Percentiles rank a stretch among this genome's conserved stretches.
Conservation (phyloP, 2,888 invertebrate genomes). For the Pachymerium ferrugineum region DNA sequence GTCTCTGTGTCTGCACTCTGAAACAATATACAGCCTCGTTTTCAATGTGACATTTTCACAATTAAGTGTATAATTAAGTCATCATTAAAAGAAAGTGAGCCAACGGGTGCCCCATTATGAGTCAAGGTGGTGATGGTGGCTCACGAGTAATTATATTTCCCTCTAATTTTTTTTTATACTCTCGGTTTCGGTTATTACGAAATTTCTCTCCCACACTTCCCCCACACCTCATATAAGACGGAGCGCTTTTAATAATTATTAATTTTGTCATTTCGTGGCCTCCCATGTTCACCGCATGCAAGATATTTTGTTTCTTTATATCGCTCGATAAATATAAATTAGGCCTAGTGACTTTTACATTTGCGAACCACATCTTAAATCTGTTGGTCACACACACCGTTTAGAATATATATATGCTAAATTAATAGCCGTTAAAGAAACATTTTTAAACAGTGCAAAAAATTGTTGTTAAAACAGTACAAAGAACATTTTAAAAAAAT, state of each 20-base stretch:
- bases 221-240: background rate
- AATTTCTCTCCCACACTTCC: background rate
- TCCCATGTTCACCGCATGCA: conserved; percentile 11
- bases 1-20: conserved; percentile 2
- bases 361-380: conserved; percentile 9
- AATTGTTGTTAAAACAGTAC: too few species aligned
- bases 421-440: too few species aligned
- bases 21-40: conserved; percentile 22
- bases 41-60: conserved; percentile 11
- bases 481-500: too few species aligned
- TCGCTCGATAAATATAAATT: conserved; percentile 9
- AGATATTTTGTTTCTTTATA: conserved; percentile 27
- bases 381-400: too few species aligned
- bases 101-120: conserved; percentile 24
- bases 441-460: too few species aligned
- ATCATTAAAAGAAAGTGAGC: conserved; percentile 27
- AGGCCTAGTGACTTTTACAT: background rate
- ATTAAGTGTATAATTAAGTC: conserved; percentile 27
- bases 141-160: conserved; percentile 11
- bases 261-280: conserved; percentile 27
- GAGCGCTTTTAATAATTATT: conserved; percentile 19
- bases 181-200: conserved; percentile 27
- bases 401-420: too few species aligned
- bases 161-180: conserved; percentile 19
- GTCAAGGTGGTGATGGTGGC: conserved; percentile 22